Base-by-base conservation (phyloP, 2,888 invertebrate genomes). In the Drosophila macrospina region DNA sequence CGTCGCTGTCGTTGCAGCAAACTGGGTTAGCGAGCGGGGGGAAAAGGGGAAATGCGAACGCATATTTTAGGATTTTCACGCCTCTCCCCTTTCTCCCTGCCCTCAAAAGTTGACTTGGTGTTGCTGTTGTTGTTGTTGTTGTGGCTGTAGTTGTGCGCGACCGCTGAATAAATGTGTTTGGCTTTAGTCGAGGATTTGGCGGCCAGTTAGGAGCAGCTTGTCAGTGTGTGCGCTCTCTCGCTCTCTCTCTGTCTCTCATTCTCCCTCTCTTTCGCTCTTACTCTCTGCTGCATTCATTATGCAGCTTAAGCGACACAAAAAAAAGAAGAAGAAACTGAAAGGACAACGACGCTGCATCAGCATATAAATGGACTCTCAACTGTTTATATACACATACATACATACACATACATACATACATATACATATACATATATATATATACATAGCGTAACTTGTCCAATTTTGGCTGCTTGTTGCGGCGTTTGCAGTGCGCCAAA, bases 141-240 rank as follows among this genome's bases (percentile, higher is more conserved):
- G 37, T 37, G 50, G 41, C 47, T 59, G 51, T 20, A 51, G 54
- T 20, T 50, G 59, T 6, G 69, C 74, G 67, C 74, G 65, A 74
- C 81, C 76, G 70, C 84, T 84, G 79, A 85, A 86, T 84, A 86
- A 83, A 86, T 86, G 86, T 83, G 83, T 87, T 83, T 81, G 83
- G 86, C 86, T 86, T 84, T 87, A 83, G 83, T 79, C 55, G 54
- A 77, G 82, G 82, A 82, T 85, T 85, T 85, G 81, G 81, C 82
- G 80, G 70, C 65, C 75, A 72, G 75, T 84, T 78, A 68, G 62
- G 36, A 59, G 68, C 79, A 75, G 78, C 80, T 73, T 74, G 70
- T 71, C 67, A 74, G 57, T 69, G 13, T 20, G 13, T 15, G 30
- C 34, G 3, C 32, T 36, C 26, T n/a, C n/a, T 26, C 4, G 0